Evolutionary conservation across 2,888 invertebrate genomes (phyloP), one percentile per base, ranked within the genome.

Genomic region (Chalcosyrphus nemorum): DNA sequence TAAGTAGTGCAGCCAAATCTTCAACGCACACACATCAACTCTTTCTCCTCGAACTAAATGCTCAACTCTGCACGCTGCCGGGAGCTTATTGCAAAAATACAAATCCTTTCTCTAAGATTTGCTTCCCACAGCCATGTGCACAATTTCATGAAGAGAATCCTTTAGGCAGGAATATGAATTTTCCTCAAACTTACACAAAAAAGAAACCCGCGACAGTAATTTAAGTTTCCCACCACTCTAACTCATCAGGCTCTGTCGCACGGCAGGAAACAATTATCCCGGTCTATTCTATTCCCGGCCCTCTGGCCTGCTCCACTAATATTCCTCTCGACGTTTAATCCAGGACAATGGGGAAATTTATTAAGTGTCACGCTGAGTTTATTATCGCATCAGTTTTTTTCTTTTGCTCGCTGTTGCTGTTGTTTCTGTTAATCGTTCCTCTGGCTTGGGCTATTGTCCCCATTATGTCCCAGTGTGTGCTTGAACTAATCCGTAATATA

Each of bases 351-450:
- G 43, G 27, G 43, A 57, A 72, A 82, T 68, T 82, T 82, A 77
- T 82, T 72, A 82, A 82, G 82, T 77, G 82, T 82, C 82, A 72
- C 77, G 72, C 54, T 61, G 71, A 76, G 71, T 82, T 82, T 72
- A 77, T 72, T 77, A 72, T 72, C 71, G 41, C 81, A 77, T 71
- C 71, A 63, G 15, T 38, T 47, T 75, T 54, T 54, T 24, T 32
- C 17, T 0, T n/a, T 15, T 43, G 35, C 13, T 4, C 24, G n/a
- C n/a, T 57, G 32, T 21, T 7, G 19, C 13, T 45, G 81, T 77
- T 81, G 81, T 71, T 77, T 66, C 71, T 66, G 45, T 47, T 77
- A 78, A 78, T 61, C 72, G 63, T 47, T 50, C 61, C 54, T 72
- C 47, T 66, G 65, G 66, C 72, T 56, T 57, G 77, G n/a, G 82